A percentile compares a stretch with the other conserved stretches of the same genome.
Conservation (phyloP, 2,888 invertebrate genomes). For the Nipponacmea schrenckii region DNA sequence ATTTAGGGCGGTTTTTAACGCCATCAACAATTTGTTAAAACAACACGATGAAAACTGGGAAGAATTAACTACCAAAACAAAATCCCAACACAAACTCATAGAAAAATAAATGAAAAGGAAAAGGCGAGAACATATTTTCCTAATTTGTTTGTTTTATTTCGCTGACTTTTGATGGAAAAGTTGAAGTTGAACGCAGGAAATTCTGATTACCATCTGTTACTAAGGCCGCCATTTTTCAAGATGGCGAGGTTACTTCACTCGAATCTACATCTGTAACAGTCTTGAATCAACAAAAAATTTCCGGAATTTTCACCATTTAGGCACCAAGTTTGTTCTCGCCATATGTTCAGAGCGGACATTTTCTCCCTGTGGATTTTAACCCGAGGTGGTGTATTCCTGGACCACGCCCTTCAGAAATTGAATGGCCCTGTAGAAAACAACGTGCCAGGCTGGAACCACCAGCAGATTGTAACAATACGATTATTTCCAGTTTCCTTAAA, state of each 20-base stretch:
- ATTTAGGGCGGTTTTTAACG: too few species aligned
- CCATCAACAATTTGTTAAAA: too few species aligned
- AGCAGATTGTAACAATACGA: too few species aligned
- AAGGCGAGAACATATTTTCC: conserved; percentile 1
- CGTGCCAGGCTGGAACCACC: too few species aligned
- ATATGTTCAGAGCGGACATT: too few species aligned
- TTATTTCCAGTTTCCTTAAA: too few species aligned
- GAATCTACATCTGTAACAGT: background rate
- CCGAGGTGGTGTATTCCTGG: too few species aligned
- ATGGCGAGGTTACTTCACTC: background rate
- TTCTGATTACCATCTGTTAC: conserved; percentile 2
- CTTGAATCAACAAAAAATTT: background rate
- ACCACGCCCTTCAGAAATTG: too few species aligned
- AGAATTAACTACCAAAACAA: background rate
- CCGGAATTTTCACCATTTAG: background rate
- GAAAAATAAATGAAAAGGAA: conserved; percentile 5
- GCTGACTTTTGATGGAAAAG: conserved; percentile 1
- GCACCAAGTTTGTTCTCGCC: background rate
- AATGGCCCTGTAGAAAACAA: too few species aligned
- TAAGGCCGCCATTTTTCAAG: background rate
- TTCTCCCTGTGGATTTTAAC: too few species aligned
- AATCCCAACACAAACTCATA: background rate
- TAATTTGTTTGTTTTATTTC: conserved; percentile 6
- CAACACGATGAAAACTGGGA: too few species aligned
- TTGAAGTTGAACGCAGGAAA: background rate